Percentiles rank a stretch among this genome's conserved stretches.
Evolutionary conservation across 2,113 vertebrate species (phyloP).

Genomic region (Argyrosomus japonicus): DNA sequence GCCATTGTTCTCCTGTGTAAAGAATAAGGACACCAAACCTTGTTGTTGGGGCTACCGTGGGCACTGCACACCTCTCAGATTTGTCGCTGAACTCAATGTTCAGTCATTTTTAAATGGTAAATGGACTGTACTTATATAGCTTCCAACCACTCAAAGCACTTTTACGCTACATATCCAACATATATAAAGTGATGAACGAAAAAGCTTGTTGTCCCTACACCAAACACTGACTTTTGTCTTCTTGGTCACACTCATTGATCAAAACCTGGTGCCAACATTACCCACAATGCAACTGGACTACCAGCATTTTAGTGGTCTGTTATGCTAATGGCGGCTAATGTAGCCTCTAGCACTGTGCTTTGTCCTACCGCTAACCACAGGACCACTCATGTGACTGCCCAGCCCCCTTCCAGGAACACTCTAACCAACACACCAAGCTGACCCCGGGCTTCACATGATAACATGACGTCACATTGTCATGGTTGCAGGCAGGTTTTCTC

Average conservation of each 20-base stretch:
- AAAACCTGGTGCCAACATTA: too few relatives aligned
- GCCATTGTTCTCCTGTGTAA: background rate
- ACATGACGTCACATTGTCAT: background rate
- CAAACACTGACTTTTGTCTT: too few relatives aligned
- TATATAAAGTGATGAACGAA: too few relatives aligned
- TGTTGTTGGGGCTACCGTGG: background rate
- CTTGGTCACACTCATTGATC: too few relatives aligned
- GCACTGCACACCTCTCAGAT: background rate
- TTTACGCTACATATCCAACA: too few relatives aligned
- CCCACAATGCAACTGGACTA: too few relatives aligned
- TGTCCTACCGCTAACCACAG: background rate
- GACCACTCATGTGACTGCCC: constrained; percentile 6
- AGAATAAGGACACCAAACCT: background rate
- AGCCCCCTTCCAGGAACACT: background rate
- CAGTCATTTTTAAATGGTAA: too few relatives aligned
- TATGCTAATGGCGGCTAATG: too few relatives aligned
- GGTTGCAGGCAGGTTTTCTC: constrained; percentile 2
- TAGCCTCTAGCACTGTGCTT: background rate
- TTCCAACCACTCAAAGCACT: too few relatives aligned
- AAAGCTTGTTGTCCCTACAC: too few relatives aligned
- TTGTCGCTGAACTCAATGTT: too few relatives aligned
- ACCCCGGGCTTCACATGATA: constrained; percentile 19
- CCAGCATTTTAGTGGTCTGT: background rate
- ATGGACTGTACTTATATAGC: too few relatives aligned
- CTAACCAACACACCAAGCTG: background rate